These are phyloP conservation scores for Homarus americanus DNA, from an alignment of 1,140 invertebrate genomes.

Conservation along the genomic window DNA sequence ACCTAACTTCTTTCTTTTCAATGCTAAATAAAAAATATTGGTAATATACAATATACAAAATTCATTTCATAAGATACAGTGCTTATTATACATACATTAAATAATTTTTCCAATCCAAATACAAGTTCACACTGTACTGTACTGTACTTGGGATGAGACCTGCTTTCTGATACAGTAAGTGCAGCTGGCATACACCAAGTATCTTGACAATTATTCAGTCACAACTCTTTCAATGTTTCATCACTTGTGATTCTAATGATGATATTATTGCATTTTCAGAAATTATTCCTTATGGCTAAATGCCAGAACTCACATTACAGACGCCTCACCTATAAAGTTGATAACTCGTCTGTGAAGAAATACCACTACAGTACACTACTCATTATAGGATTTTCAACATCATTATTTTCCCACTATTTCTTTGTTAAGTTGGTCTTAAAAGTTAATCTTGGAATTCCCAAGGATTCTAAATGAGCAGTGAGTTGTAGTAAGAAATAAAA, in stretches of 20 bases:
- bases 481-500: not conserved
- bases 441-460: not conserved
- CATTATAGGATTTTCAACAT: not conserved
- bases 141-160: conserved; percentile 32
- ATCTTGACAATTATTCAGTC: not conserved
- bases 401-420: not conserved
- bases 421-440: not conserved
- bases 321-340: conserved; percentile 8
- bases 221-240: conserved; percentile 25
- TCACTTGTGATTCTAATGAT: conserved; percentile 37
- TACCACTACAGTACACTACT: not conserved
- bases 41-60: conserved; percentile 64
- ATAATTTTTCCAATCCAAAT: conserved; percentile 33
- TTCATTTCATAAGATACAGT: conserved; percentile 37
- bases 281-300: conserved; percentile 19
- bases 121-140: conserved; percentile 30
- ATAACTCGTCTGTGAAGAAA: not conserved
- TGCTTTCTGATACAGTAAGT: conserved; percentile 43
- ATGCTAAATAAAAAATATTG: conserved; percentile 40
- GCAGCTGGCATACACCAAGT: conserved; percentile 11
- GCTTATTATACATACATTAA: conserved; percentile 41
- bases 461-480: not conserved
- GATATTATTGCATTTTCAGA: conserved; percentile 32
- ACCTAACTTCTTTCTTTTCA: conserved; percentile 44
- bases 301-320: conserved; percentile 41